A percentile compares a stretch with the other conserved stretches of the same genome.
Conservation (phyloP, 2,797 vertebrate species). For the Acipenser transmontanus region DNA sequence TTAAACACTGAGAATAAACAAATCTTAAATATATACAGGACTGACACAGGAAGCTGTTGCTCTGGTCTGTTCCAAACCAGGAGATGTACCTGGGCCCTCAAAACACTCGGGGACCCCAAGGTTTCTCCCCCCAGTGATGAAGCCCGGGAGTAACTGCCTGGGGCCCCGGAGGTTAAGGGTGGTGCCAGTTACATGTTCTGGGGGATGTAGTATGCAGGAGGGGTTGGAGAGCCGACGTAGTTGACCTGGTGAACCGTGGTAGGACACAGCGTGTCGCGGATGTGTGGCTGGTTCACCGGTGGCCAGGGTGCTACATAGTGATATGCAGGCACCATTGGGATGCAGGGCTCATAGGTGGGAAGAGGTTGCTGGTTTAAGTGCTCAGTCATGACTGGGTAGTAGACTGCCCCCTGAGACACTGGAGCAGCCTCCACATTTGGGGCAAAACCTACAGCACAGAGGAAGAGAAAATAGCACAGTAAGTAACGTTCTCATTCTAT, state of each 20-base stretch:
- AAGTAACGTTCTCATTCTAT: too few species aligned
- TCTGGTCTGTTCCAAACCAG: too few species aligned
- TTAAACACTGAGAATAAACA: too few species aligned
- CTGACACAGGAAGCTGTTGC: too few species aligned
- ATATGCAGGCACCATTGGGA: constrained; percentile 58
- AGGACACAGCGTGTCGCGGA: constrained; percentile 60
- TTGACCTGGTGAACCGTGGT: constrained; percentile 51
- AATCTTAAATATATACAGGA: too few species aligned
- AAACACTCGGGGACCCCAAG: too few species aligned
- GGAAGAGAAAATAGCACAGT: not conserved
- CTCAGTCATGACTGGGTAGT: constrained; percentile 68
- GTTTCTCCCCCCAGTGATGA: too few species aligned
- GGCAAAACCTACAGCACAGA: constrained; percentile 42
- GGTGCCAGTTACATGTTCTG: constrained; percentile 33
- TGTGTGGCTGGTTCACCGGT: constrained; percentile 46
- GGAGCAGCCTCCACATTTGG: constrained; percentile 46
- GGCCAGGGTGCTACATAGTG: constrained; percentile 62
- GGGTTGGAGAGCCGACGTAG: constrained; percentile 59
- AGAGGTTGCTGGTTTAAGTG: constrained; percentile 55
- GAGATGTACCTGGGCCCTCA: too few species aligned
- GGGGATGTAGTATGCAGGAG: constrained; percentile 51
- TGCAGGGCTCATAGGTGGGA: constrained; percentile 47
- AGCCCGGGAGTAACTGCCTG: too few species aligned
- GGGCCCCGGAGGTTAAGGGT: too few species aligned
- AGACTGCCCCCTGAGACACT: constrained; percentile 53